phyloP scores from a whole-genome alignment of 2,888 invertebrate genomes.

The Hydriomena furcata region DNA sequence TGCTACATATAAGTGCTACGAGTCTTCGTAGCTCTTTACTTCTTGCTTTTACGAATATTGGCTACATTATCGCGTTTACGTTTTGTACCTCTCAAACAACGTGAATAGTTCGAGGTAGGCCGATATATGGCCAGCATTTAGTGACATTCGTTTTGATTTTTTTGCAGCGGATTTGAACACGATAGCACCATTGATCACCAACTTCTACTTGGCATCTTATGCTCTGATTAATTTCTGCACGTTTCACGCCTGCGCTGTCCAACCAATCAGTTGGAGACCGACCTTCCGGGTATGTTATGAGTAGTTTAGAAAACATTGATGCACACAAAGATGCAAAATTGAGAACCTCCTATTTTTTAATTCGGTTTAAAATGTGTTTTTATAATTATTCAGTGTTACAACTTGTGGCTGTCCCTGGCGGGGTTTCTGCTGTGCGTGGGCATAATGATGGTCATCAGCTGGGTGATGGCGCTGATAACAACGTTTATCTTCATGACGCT shows the following conservation, averaged over 20 bases:
- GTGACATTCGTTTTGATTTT: no score
- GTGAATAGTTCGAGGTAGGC: no score
- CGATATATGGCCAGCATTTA: no score
- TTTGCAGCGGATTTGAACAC: conserved; percentile 91
- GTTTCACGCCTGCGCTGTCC: conserved; percentile 94
- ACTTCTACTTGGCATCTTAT: conserved; percentile 96
- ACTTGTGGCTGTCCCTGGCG: conserved; percentile 93
- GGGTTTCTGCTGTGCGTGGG: conserved; percentile 92
- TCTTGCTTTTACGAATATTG: no score
- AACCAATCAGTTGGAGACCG: conserved; percentile 94
- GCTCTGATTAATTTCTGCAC: conserved; percentile 97
- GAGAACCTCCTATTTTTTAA: no score
- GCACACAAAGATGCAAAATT: no score
- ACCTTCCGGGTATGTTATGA: conserved; percentile 88
- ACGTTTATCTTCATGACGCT: conserved; percentile 93
- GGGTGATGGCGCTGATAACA: conserved; percentile 94
- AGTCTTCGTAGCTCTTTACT: no score
- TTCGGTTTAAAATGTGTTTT: no score
- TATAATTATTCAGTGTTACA: conserved; percentile 89
- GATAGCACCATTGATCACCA: conserved; percentile 96
- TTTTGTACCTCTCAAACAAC: no score
- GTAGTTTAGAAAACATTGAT: no score
- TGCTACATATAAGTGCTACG: background rate
- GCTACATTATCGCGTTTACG: no score
- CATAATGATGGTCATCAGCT: conserved; percentile 97